A percentile compares a stretch with the other conserved stretches of the same genome.
phyloP scores from a whole-genome alignment of 2,113 vertebrate species.

The Phocoena sinus region DNA sequence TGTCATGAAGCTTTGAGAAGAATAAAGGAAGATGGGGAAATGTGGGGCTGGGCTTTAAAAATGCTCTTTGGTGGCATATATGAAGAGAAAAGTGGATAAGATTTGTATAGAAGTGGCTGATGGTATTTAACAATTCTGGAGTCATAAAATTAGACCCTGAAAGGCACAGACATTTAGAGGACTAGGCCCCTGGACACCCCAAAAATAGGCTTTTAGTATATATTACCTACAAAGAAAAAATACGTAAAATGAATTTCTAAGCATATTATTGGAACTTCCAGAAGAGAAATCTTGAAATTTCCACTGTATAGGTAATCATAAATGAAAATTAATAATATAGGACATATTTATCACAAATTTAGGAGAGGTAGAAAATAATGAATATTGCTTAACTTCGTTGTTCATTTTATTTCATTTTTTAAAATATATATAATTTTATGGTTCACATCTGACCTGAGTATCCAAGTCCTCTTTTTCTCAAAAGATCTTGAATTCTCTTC shows the following conservation, averaged over 20 bases:
- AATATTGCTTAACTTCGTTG: neutral
- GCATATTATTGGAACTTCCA: neutral
- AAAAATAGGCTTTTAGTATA: neutral
- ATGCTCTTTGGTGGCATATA: neutral
- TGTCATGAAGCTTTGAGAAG: neutral
- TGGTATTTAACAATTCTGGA: neutral
- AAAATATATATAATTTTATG: neutral
- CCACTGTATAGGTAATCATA: neutral
- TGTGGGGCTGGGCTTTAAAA: neutral
- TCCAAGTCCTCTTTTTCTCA: neutral
- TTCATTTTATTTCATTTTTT: neutral
- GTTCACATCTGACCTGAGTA: neutral
- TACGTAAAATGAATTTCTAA: neutral
- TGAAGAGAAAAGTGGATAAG: neutral
- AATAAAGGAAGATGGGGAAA: neutral
- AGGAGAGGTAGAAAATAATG: neutral
- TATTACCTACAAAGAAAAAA: neutral
- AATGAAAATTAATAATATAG: neutral
- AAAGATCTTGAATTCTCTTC: neutral
- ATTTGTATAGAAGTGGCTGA: neutral
- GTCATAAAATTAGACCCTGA: neutral
- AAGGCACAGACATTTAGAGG: neutral
- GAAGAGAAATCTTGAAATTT: neutral
- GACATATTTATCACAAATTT: neutral
- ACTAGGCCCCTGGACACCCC: neutral